Percentiles rank a stretch among this genome's conserved stretches.
These are phyloP conservation scores for Lepisosteus osseus DNA, from an alignment of 2,113 vertebrate genomes.

Conservation along the genomic window DNA sequence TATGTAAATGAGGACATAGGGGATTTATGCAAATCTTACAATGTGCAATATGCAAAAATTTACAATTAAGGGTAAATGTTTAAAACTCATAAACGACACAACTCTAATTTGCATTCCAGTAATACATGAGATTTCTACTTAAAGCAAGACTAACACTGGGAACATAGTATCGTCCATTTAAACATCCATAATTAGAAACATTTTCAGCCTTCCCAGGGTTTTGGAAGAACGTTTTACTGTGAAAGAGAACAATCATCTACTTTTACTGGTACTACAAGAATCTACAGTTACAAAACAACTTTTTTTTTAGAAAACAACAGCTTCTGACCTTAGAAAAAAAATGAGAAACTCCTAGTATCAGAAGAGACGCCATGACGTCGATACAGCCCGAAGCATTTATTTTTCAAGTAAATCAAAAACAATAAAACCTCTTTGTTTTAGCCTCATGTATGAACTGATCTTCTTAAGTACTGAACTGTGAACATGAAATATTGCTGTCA, in stretches of 20 bases:
- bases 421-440: neutral
- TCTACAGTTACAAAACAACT: neutral
- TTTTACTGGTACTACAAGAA: neutral
- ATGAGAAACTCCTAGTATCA: neutral
- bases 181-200: slow-evolving; percentile 15
- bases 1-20: too few species aligned
- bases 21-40: too few species aligned
- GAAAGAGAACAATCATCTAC: slow-evolving; percentile 7
- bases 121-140: too few species aligned
- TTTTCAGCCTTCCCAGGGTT: slow-evolving; percentile 21
- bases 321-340: neutral
- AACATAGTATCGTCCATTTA: slow-evolving; percentile 4
- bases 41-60: too few species aligned
- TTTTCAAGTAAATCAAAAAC: neutral
- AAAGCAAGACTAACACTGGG: slow-evolving; percentile 3
- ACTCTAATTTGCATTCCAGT: too few species aligned
- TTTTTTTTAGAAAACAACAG: neutral
- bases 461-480: too few species aligned
- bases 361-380: neutral
- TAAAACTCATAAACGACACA: too few species aligned
- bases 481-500: too few species aligned
- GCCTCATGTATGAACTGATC: neutral
- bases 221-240: slow-evolving; percentile 6
- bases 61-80: too few species aligned
- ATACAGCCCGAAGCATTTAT: neutral